Conservation (phyloP, 2,113 vertebrate species). For the Rissa tridactyla region DNA sequence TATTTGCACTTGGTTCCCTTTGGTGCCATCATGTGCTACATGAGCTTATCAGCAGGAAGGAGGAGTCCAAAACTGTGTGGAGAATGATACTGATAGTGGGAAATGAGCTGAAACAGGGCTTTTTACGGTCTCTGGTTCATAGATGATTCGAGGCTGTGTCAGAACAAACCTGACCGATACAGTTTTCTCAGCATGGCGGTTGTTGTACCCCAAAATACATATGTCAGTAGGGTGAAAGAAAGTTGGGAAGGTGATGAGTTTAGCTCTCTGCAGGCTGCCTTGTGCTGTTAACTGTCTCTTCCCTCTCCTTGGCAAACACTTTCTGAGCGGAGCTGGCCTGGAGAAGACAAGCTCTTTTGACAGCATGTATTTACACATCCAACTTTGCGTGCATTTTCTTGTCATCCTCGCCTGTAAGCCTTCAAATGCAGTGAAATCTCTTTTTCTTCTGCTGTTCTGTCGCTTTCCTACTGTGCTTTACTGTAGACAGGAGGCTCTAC, state of each 20-base stretch:
- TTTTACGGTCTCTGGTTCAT: neutral
- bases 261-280: neutral
- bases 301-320: fast-evolving
- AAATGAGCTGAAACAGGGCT: neutral
- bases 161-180: fast-evolving
- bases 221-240: neutral
- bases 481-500: neutral
- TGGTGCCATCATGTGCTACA: conserved; percentile 36
- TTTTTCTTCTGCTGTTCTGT: neutral
- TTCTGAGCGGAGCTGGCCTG: neutral
- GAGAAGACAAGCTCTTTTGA: neutral
- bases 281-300: neutral
- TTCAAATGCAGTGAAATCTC: neutral
- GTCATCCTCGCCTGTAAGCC: neutral
- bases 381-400: fast-evolving
- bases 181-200: neutral
- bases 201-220: neutral
- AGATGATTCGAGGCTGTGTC: neutral
- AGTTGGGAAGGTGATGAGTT: neutral
- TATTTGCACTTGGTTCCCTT: conserved; percentile 34
- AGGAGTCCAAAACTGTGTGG: neutral
- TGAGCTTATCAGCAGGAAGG: neutral
- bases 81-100: neutral
- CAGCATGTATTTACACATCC: neutral
- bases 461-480: fast-evolving